Base-by-base conservation (phyloP, 2,797 vertebrate genomes). In the Semaprochilodus insignis region DNA sequence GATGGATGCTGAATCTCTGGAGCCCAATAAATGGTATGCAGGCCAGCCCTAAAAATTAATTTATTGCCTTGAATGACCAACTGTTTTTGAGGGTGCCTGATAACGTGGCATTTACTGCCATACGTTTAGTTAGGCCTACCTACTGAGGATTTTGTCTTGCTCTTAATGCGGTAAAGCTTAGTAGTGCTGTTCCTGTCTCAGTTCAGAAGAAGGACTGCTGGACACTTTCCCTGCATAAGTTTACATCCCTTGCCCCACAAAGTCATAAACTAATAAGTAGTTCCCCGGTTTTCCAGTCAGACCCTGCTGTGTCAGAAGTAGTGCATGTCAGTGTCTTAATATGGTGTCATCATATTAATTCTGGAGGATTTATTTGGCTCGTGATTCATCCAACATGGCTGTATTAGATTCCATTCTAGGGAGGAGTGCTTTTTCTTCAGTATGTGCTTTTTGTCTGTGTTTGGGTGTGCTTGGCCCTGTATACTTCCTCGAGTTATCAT, bases 371-470 rank as follows among this genome's bases (percentile, higher is more conserved):
- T 63, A 63, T 8, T 27, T 74, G 31, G 67, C 52, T 60, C 51
- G 27, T 16, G 66, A 79, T 82, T 70, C 74, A 65, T 16, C 60
- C 48, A 67, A 4, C 67, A 66, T 19, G 60, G 27, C 76, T 85
- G 48, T 77, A 44, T 52, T 73, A 23, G 44, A 23, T 84, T 83
- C 59, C 70, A 57, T 27, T 74, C 21, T 83, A 23, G 59, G 77
- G 81, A 71, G 80, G 71, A 85, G 62, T 31, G 23, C 57, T 21
- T 55, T 75, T 65, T 54, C 59, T 57, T 62, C 3, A 19, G 36
- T 17, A 54, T 60, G 23, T 65, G 34, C 8, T 27, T 60, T 63
- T n/a, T 15, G n/a, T 17, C 13, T 69, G 59, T 67, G 57, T 75
- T 83, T 6, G 48, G 34, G 52, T 55, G 34, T 54, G 27, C 40